Conservation (phyloP, 2,888 invertebrate species). For the Drosophila austrosaltans region DNA sequence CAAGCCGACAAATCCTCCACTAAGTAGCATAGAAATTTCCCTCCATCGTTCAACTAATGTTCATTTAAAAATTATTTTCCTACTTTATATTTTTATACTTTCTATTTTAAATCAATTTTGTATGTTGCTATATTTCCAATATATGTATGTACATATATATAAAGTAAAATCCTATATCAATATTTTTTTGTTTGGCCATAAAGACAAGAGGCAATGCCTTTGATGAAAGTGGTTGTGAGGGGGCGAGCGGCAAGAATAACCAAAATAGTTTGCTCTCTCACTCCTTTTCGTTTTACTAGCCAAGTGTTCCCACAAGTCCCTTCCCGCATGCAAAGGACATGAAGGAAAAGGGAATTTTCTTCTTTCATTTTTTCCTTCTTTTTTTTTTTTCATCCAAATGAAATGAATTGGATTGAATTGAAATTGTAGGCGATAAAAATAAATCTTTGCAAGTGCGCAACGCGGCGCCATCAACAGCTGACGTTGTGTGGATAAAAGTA, state of each 20-base stretch:
- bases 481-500: constrained; percentile 44
- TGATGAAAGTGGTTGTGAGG: constrained; percentile 51
- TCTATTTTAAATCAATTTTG: not conserved
- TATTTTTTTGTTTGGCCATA: constrained; percentile 36
- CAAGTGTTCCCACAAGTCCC: constrained; percentile 45
- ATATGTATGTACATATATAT: too few relatives aligned
- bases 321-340: constrained; percentile 18
- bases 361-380: too few relatives aligned
- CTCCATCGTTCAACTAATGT: too few relatives aligned
- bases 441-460: constrained; percentile 79
- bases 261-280: constrained; percentile 19
- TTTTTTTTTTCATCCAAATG: constrained; percentile 31
- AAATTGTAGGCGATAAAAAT: constrained; percentile 82
- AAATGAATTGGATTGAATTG: constrained; percentile 80
- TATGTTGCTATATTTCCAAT: too few relatives aligned
- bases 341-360: constrained; percentile 24
- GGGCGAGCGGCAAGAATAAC: constrained; percentile 25
- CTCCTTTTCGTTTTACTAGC: constrained; percentile 19
- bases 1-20: too few relatives aligned
- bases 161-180: constrained; percentile 1
- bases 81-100: too few relatives aligned
- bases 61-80: too few relatives aligned
- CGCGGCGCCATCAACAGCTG: constrained; percentile 71
- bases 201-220: constrained; percentile 54
- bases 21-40: too few relatives aligned